These are phyloP conservation scores for Drosophila aldrichi DNA, from an alignment of 2,888 invertebrate species.

Conservation along the genomic window DNA sequence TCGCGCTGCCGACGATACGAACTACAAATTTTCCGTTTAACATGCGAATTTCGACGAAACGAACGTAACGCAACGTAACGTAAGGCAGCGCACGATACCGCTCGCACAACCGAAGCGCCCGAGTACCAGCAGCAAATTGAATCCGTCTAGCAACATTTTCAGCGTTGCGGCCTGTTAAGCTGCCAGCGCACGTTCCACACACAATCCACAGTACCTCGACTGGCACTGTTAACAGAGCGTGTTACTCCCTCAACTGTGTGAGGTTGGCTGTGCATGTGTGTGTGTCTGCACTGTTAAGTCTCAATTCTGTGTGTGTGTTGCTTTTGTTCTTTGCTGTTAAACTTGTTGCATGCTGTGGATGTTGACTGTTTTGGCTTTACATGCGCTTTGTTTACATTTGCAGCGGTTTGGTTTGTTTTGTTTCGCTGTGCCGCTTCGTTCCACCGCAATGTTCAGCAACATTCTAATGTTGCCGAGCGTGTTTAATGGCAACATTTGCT, in stretches of 20 bases:
- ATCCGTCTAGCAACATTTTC: slow-evolving; percentile 24
- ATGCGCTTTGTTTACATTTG: slow-evolving; percentile 61
- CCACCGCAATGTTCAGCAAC: slow-evolving; percentile 41
- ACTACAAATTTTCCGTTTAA: slow-evolving; percentile 26
- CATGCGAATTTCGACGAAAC: slow-evolving; percentile 48
- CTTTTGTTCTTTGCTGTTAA: slow-evolving; percentile 30
- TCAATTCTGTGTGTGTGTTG: neutral
- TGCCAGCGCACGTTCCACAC: slow-evolving; percentile 37
- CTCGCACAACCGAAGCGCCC: slow-evolving; percentile 75
- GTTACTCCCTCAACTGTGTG: neutral
- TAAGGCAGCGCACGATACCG: slow-evolving; percentile 64
- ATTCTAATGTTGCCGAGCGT: slow-evolving; percentile 17
- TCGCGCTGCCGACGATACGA: slow-evolving; percentile 47
- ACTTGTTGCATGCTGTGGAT: slow-evolving; percentile 75
- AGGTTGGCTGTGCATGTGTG: neutral
- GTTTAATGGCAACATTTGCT: slow-evolving; percentile 9
- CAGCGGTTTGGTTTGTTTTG: slow-evolving; percentile 56
- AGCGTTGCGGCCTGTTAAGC: slow-evolving; percentile 38
- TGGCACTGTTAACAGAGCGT: slow-evolving; percentile 29
- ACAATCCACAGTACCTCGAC: slow-evolving; percentile 2
- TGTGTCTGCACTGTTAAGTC: neutral
- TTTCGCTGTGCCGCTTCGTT: slow-evolving; percentile 48
- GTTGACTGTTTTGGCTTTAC: slow-evolving; percentile 3
- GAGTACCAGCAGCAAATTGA: slow-evolving; percentile 61
- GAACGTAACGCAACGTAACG: slow-evolving; percentile 33